Conservation (phyloP, 2,888 invertebrate genomes). For the Drosophila eohydei region DNA sequence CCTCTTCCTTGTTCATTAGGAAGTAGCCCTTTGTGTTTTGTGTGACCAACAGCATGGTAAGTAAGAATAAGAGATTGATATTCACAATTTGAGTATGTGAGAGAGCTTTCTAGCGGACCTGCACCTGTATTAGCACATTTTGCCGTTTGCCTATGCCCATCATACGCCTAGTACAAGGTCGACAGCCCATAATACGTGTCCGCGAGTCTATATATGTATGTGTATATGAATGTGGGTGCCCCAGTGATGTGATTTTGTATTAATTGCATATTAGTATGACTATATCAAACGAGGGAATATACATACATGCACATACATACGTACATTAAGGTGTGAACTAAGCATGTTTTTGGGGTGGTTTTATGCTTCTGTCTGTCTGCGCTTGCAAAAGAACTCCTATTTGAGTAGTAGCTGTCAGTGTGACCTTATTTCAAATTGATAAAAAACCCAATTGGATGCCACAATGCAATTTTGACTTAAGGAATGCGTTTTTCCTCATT, state of each 20-base stretch:
- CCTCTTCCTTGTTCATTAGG: conserved; percentile 39
- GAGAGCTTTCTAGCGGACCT: conserved; percentile 45
- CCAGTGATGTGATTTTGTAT: conserved; percentile 42
- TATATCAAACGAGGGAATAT: conserved; percentile 17
- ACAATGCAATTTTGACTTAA: background rate
- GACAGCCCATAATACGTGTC: conserved; percentile 25
- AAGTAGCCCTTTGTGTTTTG: conserved; percentile 34
- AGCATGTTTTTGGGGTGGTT: conserved; percentile 15
- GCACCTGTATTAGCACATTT: conserved; percentile 40
- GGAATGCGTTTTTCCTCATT: conserved; percentile 2
- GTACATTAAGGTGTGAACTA: conserved; percentile 21
- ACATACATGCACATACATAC: background rate
- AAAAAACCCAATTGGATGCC: conserved; percentile 2
- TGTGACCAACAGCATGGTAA: conserved; percentile 56
- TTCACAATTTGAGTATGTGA: background rate
- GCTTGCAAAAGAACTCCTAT: conserved; percentile 7
- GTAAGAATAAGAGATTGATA: conserved; percentile 17
- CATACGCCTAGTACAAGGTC: conserved; percentile 48
- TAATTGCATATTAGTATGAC: conserved; percentile 45
- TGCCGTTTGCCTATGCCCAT: conserved; percentile 41
- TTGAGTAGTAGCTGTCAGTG: conserved; percentile 2
- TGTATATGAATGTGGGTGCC: conserved; percentile 29
- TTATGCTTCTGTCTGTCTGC: background rate
- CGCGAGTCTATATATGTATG: background rate
- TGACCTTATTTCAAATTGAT: background rate